These are phyloP conservation scores for Melanophora roralis DNA, from an alignment of 2,888 invertebrate species.

Conservation along the genomic window DNA sequence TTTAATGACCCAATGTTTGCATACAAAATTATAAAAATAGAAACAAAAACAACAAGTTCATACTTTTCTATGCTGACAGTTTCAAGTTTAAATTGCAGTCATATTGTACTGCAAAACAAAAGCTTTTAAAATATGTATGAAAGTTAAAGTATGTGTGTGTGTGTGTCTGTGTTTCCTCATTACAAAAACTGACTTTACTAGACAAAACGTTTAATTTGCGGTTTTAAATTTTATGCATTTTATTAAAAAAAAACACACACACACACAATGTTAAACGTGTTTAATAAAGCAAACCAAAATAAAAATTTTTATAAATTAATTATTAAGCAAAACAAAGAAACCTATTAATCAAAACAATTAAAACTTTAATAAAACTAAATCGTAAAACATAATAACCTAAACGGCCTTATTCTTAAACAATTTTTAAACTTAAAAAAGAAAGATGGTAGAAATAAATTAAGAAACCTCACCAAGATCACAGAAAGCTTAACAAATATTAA, in stretches of 20 bases:
- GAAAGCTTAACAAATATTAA: too few species aligned
- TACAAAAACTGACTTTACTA: neutral
- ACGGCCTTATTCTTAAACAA: too few species aligned
- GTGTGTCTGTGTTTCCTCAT: neutral
- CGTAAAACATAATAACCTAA: too few species aligned
- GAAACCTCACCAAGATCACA: too few species aligned
- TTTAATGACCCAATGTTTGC: constrained; percentile 36
- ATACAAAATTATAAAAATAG: neutral
- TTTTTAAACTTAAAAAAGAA: too few species aligned
- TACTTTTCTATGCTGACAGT: constrained; percentile 41
- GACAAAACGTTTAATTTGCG: constrained; percentile 25
- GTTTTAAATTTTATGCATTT: constrained; percentile 1
- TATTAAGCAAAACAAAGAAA: neutral
- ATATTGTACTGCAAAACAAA: neutral
- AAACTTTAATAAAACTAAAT: too few species aligned
- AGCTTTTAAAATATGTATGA: too few species aligned
- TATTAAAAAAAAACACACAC: neutral
- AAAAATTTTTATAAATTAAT: neutral
- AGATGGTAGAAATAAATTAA: too few species aligned
- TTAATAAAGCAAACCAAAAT: constrained; percentile 2
- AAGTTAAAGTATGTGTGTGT: too few species aligned
- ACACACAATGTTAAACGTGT: neutral
- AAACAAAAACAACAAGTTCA: constrained; percentile 24
- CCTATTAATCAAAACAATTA: too few species aligned
- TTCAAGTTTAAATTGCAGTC: constrained; percentile 20